phyloP scores from a whole-genome alignment of 1,140 invertebrate species.

The Tetraneura akinire region DNA sequence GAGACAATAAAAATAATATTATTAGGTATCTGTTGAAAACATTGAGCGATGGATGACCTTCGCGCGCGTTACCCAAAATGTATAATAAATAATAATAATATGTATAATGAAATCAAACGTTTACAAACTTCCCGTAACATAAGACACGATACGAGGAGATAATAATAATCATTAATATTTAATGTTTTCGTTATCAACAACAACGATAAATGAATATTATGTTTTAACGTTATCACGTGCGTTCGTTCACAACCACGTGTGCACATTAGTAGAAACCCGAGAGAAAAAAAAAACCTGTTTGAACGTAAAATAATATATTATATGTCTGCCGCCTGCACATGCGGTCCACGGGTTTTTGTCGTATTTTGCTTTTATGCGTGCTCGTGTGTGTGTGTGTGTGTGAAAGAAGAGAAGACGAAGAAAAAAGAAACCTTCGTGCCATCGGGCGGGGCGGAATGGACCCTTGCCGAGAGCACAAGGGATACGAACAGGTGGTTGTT shows the following conservation, averaged over 20 bases:
- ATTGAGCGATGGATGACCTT: background rate
- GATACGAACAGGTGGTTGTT: conserved; percentile 38
- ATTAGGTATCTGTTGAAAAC: no score
- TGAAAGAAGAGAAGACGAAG: background rate
- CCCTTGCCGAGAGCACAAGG: conserved; percentile 26
- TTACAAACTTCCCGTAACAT: background rate
- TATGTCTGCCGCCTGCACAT: background rate
- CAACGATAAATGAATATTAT: no score
- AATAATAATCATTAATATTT: background rate
- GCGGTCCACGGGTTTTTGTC: background rate
- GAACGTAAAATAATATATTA: no score
- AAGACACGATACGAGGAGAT: background rate
- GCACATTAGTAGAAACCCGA: background rate
- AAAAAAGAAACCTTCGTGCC: background rate
- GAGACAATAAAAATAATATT: no score
- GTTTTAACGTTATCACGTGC: background rate
- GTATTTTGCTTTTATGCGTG: background rate
- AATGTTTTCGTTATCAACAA: background rate
- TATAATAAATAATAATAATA: no score
- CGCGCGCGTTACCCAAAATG: background rate
- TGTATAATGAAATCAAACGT: background rate
- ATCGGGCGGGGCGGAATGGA: background rate
- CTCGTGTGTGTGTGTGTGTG: background rate
- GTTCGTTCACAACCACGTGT: background rate
- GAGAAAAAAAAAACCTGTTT: conserved; percentile 32